Base-by-base conservation (phyloP, 1,140 invertebrate genomes). In the Rhynchophorus ferrugineus region DNA sequence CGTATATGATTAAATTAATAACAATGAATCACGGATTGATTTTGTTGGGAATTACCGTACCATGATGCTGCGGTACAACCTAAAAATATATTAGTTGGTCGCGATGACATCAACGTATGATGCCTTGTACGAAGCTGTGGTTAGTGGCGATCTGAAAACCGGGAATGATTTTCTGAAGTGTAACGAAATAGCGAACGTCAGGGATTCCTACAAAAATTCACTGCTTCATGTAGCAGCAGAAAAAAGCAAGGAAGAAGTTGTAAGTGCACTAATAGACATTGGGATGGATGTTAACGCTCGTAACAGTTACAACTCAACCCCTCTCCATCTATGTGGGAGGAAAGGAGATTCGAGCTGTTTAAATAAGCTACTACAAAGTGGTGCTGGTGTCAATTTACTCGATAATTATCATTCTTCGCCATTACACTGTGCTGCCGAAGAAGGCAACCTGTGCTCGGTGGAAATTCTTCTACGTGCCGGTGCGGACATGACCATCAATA, bases 151-250 rank as follows among this genome's bases (percentile, higher is more conserved):
- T n/a, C n/a, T n/a, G n/a, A n/a, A n/a, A n/a, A n/a, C n/a, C n/a
- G n/a, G n/a, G n/a, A n/a, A n/a, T n/a, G n/a, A n/a, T n/a, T n/a
- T n/a, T n/a, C n/a, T n/a, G n/a, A n/a, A n/a, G n/a, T n/a, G n/a
- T n/a, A n/a, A n/a, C n/a, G n/a, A n/a, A n/a, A n/a, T n/a, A n/a
- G n/a, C n/a, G n/a, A n/a, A n/a, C n/a, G n/a, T n/a, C n/a, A n/a
- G n/a, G n/a, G n/a, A n/a, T n/a, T n/a, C n/a, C n/a, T n/a, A n/a
- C n/a, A n/a, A n/a, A n/a, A n/a, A n/a, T n/a, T n/a, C n/a, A n/a
- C n/a, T n/a, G 7, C 11, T 47, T 8, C 44, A 47, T 20, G 17
- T 21, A 22, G 44, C 44, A 14, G 33, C 44, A 36, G 33, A 37
- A 19, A 19, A 21, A 20, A 35, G 44, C 6, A 17, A 36, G 7